Evolutionary conservation across 2,888 invertebrate genomes (phyloP), one percentile per base, ranked within the genome.

Genomic region (Ommatoiulus sabulosus): DNA sequence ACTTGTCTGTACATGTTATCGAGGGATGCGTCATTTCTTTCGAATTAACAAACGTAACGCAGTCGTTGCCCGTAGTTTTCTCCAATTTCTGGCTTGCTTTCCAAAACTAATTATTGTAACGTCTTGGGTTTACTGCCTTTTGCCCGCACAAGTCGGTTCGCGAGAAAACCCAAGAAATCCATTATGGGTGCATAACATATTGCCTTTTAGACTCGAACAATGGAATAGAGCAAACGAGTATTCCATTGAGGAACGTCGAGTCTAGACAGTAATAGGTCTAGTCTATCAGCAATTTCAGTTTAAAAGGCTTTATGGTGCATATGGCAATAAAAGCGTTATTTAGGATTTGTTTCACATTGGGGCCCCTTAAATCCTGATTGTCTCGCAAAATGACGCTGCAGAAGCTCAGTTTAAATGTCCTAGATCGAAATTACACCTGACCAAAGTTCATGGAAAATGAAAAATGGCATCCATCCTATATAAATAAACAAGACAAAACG

Each of bases 381-480:
- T 20, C 63, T 63, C n/a, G 63, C n/a, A 63, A 63, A 63, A 63
- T n/a, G 63, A n/a, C 20, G 4, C n/a, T 63, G 17, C 63, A 63
- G 63, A 63, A 63, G 63, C 63, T 3, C 17, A 63, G 63, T 63
- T 52, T 63, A 63, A 63, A 63, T 3, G 20, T 20, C 63, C 20
- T n/a, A 2, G n/a, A 17, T n/a, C 63, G 20, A 63, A 17, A 63
- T 63, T 63, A n/a, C 63, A 63, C n/a, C 63, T n/a, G 20, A n/a
- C n/a, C 63, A 63, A 63, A 63, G 63, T 63, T 63, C 20, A n/a
- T n/a, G n/a, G 63, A 63, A 63, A 63, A n/a, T 63, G 63, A 63
- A 63, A 63, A 3, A 6, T 20, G n/a, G 63, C 15, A 63, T 63
- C 46, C n/a, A n/a, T n/a, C n/a, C n/a, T n/a, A 52, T 52, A 52